Base-by-base conservation (phyloP, 2,797 vertebrate genomes). In the Melanotaenia nigrans region DNA sequence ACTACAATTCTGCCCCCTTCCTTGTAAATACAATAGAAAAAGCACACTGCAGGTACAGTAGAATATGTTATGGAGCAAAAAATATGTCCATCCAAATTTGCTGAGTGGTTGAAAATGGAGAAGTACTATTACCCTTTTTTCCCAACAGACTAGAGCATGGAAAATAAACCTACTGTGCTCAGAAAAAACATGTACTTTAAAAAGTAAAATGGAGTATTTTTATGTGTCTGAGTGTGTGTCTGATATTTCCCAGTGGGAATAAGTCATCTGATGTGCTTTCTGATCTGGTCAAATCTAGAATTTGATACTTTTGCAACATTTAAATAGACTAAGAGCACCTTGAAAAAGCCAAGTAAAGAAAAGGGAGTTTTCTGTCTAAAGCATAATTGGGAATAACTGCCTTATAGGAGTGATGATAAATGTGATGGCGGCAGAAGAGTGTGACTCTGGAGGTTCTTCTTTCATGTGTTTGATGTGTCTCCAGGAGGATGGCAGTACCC, bases 381-480 rank as follows among this genome's bases (percentile, higher is more conserved):
- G 49, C 61, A 66, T 60, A 49, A 65, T 4, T 51, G 59, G 30
- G 69, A 85, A 71, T 66, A 75, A 73, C 71, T 55, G 59, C 18
- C 12, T 45, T 75, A 82, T 68, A 77, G 68, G 61, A 83, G 53
- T 68, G 55, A 72, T 71, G 79, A 78, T 78, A 74, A 77, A 87
- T 65, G 47, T n/a, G 61, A 73, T 72, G 51, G 68, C 77, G 67
- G 68, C 49, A 70, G 71, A 68, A 66, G 64, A 68, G 60, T 51
- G 70, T 57, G 79, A 78, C 82, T 87, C 65, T 70, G 72, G 74
- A 76, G 66, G 67, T 75, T 87, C 57, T 83, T 65, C 83, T 91
- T 89, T 91, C 84, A 84, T 90, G 83, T 82, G 85, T 91, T 90
- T 90, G 85, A 91, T 90, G 85, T 84, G 82, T 84, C 77, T 86